Evolutionary conservation across 2,113 vertebrate genomes (phyloP), one percentile per base, ranked within the genome.

Genomic region (Ellobius talpinus): DNA sequence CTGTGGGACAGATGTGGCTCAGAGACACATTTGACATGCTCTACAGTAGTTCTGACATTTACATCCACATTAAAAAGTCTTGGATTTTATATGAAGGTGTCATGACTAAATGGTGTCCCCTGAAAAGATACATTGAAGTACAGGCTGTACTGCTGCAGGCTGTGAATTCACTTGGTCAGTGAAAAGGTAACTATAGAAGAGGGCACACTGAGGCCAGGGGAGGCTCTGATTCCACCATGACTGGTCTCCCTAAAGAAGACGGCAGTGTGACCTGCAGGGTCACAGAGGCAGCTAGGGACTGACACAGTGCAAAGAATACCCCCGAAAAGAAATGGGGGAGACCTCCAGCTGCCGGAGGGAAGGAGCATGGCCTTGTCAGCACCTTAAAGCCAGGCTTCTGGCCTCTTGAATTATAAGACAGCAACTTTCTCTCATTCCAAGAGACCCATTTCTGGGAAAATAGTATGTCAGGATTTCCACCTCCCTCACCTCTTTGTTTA

Each of bases 301-400:
- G 8, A 1, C 13, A 21, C 52, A 17, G 6, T n/a, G 9, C 63
- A 24, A 87, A 73, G 65, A 13, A 72, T 0, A 13, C 24, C 42
- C 8, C 12, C 10, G 2, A 36, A 70, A 16, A 0, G 29, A 36
- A 68, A 50, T 1, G 0, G 11, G 16, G 47, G 19, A 5, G 33
- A 31, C 55, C 66, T 24, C 0, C 14, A 4, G 82, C 58, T 7
- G 1, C 39, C 26, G 12, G 52, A 29, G 39, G 66, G 65, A 6
- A 31, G 24, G 2, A 19, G 19, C 42, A 6, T 0, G 3, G 6
- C 8, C 58, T 39, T 7, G 0, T 23, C 7, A 19, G 23, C n/a
- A 2, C 23, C 85, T 12, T 29, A 9, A 65, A 16, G 29, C 81
- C 31, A 26, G 31, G 26, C 33, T 50, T 89, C 42, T 1, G 29